These are phyloP conservation scores for Pangasianodon hypophthalmus DNA, from an alignment of 2,113 vertebrate species.

Conservation along the genomic window DNA sequence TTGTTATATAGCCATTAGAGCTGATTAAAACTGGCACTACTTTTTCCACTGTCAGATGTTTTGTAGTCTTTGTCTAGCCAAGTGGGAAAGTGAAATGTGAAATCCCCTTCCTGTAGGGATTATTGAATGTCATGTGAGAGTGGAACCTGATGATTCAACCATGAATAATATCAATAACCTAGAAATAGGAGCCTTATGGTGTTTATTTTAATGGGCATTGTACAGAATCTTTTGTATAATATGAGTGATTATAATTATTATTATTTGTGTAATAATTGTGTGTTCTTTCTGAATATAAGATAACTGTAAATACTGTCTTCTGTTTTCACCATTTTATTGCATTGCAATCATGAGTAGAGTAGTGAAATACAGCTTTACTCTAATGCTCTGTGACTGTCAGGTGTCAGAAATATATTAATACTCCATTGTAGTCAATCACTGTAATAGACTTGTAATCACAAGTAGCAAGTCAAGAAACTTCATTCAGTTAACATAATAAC, in stretches of 20 bases:
- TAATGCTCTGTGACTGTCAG: not conserved
- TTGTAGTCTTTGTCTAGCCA: conserved; percentile 15
- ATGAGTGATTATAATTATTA: not conserved
- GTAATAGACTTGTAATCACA: not conserved
- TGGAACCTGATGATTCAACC: not conserved
- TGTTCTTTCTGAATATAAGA: not conserved
- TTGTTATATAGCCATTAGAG: not conserved
- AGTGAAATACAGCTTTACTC: not conserved
- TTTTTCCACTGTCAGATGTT: conserved; percentile 14
- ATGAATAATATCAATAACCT: conserved; percentile 1
- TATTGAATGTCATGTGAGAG: not conserved
- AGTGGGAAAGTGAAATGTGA: conserved; percentile 1
- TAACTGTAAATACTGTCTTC: not conserved
- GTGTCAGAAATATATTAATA: not conserved
- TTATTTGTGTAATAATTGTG: not conserved
- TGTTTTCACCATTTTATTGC: not conserved
- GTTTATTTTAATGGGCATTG: not conserved
- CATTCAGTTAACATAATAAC: not conserved
- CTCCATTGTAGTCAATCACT: not conserved
- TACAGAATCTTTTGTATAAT: not conserved
- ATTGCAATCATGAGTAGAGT: not conserved
- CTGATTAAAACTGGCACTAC: not conserved
- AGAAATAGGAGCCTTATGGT: conserved; percentile 4
- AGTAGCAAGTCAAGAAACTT: not conserved
- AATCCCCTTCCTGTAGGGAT: not conserved